phyloP scores from a whole-genome alignment of 2,888 invertebrate species.

The Eupithecia exiguata region DNA sequence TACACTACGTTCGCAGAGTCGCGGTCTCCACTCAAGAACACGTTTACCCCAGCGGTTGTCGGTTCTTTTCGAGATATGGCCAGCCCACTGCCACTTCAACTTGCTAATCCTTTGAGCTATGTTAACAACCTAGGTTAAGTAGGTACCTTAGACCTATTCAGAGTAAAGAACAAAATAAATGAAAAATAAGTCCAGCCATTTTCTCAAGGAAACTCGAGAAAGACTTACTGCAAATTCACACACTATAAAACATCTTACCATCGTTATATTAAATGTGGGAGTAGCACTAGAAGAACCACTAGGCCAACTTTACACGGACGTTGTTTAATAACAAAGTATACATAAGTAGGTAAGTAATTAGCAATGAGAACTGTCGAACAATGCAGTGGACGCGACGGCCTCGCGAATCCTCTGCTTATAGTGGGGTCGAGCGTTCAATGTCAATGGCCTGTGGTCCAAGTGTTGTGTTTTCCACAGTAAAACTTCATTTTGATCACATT shows the following conservation, averaged over 20 bases:
- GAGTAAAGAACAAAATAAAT: neutral
- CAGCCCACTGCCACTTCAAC: too few relatives aligned
- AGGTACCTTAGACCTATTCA: too few relatives aligned
- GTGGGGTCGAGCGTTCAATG: conserved; percentile 78
- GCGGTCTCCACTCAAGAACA: too few relatives aligned
- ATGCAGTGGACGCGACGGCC: conserved; percentile 54
- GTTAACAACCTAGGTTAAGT: too few relatives aligned
- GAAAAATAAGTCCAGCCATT: neutral
- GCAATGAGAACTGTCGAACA: conserved; percentile 53
- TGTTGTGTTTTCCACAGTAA: neutral
- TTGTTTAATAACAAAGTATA: conserved; percentile 11
- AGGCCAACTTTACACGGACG: neutral
- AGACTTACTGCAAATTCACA: neutral
- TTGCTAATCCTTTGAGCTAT: too few relatives aligned
- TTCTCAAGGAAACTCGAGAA: neutral
- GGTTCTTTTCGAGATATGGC: too few relatives aligned
- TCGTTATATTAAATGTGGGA: neutral
- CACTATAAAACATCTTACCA: neutral
- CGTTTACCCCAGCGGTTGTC: too few relatives aligned
- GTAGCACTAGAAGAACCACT: neutral
- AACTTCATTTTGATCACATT: neutral
- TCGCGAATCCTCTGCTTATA: conserved; percentile 70
- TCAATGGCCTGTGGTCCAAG: conserved; percentile 57
- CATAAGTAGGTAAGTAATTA: conserved; percentile 41
- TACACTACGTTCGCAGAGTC: too few relatives aligned